Evolutionary conservation across 2,797 vertebrate genomes (phyloP), one percentile per base, ranked within the genome.

Genomic region (Phaenicophaeus curvirostris): DNA sequence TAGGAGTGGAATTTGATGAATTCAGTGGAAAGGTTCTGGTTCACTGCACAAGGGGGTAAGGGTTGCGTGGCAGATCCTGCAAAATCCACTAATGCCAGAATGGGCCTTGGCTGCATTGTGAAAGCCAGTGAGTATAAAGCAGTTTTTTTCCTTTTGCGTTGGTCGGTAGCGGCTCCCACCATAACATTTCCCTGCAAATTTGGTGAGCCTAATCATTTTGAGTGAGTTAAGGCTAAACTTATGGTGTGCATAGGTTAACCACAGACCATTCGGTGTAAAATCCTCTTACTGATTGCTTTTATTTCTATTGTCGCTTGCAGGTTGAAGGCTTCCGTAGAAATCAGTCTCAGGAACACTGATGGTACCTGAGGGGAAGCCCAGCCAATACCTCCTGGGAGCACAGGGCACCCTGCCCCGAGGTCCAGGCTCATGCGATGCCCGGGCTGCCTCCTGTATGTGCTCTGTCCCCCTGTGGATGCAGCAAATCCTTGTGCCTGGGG

Each of bases 241-340:
- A 41, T 0, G 1, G 28, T 5, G 1, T 25, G 24, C 41, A 1
- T 11, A 20, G 46, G 28, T 46, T 57, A 63, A 44, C 27, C 39
- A n/a, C 41, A 61, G 54, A 13, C 39, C 39, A 66, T 50, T 42
- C 1, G 12, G 35, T 37, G 21, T 33, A n/a, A 72, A 83, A 59
- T 73, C n/a, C 21, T 73, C 48, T 39, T 31, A 8, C 31, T 74
- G 23, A 13, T 73, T 62, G 48, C 35, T 66, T 82, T 77, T 35
- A 25, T 59, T 69, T 67, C 21, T 68, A 24, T 74, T 62, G 54
- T 20, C 62, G 85, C 9, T 9, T 9, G 13, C 42, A 75, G 42
- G 25, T 31, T 66, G 46, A 28, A 48, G 50, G 68, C 57, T n/a
- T 51, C 65, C 46, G 48, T 46, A 72, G 27, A 33, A 54, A 54